Evolutionary conservation across 2,888 invertebrate species (phyloP), one percentile per base, ranked within the genome.

Genomic region (Brenthis hecate): DNA sequence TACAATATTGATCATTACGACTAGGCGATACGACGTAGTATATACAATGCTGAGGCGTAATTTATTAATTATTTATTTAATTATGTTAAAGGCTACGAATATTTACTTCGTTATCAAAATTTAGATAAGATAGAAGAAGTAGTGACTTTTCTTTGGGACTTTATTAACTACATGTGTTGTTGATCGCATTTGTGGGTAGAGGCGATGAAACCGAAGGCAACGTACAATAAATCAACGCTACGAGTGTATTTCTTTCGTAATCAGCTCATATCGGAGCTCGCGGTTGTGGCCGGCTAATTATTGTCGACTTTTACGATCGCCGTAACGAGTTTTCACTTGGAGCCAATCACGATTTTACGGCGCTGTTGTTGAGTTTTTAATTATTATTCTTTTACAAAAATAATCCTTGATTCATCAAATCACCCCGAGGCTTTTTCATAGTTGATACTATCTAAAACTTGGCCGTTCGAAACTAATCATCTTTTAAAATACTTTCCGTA

Each of bases 181-280:
- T 47, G 57, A 50, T 64, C 57, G 56, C 70, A 77, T 79, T 76
- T 76, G 81, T 81, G 78, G 79, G 81, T 80, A 73, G 80, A 82
- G 81, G 82, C 89, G 89, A 86, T 86, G 90, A 86, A 84, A 84
- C 87, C 80, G 79, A 81, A 76, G 82, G 80, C 83, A 78, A 82
- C 80, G 80, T 79, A 78, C 86, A 85, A 90, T 91, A 91, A 91
- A 91, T 91, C 91, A 91, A 88, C 85, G 80, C 85, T 85, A 86
- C 88, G 90, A 89, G 86, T 90, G 90, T 91, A 91, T 90, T 91
- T 91, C 90, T 92, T 91, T 88, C 89, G 89, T 91, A 91, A 92
- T 92, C 91, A 90, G 90, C 91, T 91, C 89, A 89, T 92, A 91
- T 91, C 90, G 89, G 83, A 80, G 86, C 86, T 85, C 83, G 88